Evolutionary conservation across 2,888 invertebrate species (phyloP), one percentile per base, ranked within the genome.

Genomic region (Erebia epiphron): DNA sequence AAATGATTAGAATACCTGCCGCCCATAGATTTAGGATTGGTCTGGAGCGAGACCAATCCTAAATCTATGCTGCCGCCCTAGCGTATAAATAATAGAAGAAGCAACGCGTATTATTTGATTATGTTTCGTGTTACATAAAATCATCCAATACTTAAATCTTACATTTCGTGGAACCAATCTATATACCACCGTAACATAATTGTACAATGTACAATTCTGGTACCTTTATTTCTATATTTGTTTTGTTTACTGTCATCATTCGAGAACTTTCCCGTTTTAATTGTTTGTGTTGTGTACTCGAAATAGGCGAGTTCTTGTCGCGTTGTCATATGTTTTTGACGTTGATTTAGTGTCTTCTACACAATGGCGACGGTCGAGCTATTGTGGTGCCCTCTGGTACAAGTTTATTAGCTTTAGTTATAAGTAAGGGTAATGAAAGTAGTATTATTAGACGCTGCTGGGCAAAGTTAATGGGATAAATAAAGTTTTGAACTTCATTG

Each of bases 351-450:
- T 70, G 66, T 73, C 62, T 62, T 61, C 50, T 43, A 68, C 14
- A 70, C 70, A 70, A 70, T 70, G 70, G 70, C 46, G 62, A 68
- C 67, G 60, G 65, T 49, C 61, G 64, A 46, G 67, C 68, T 61
- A 65, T 62, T 63, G 67, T 73, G 57, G 57, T 11, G 49, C 35
- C 68, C 60, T 54, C 60, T 35, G 35, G 65, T 68, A 70, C 70
- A 73, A 73, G 70, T 70, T 73, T 73, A 73, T 70, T 73, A 70
- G 73, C 70, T 73, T 26, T 68, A 63, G 66, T 70, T 61, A 57
- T 60, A 52, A 68, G 67, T 70, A 18, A 66, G 66, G 62, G 57
- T 63, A 68, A 62, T 16, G 26, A 66, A 70, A 54, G 41, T n/a
- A 43, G 43, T 43, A 41, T 58, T 69, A 63, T 71, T 68, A 66